Conservation (phyloP, 2,888 invertebrate genomes). For the Cheilosia urbana region DNA sequence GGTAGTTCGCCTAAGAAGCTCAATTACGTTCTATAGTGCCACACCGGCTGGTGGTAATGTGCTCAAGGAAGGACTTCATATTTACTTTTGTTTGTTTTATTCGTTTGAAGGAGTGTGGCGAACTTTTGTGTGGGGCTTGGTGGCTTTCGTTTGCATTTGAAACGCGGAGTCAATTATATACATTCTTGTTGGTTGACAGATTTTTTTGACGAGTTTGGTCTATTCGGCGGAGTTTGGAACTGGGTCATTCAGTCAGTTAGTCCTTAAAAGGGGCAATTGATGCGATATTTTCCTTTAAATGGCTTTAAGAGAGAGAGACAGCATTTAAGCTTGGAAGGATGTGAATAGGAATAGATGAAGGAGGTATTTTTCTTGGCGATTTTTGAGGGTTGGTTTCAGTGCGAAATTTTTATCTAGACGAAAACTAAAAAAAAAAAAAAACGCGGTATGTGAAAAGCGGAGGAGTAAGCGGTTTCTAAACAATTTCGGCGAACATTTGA, state of each 20-base stretch:
- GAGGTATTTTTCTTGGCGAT: too few relatives aligned
- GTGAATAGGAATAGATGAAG: too few relatives aligned
- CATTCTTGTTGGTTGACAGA: conserved; percentile 30
- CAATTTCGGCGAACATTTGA: too few relatives aligned
- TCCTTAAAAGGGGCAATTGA: not conserved
- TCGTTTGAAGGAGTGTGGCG: conserved; percentile 5
- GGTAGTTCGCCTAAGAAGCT: conserved; percentile 14
- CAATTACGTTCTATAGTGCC: conserved; percentile 45
- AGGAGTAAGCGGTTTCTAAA: too few relatives aligned
- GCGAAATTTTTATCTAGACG: too few relatives aligned
- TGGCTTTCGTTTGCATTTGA: not conserved
- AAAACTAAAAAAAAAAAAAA: too few relatives aligned
- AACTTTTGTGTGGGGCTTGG: not conserved
- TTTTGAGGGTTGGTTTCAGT: too few relatives aligned
- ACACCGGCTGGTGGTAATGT: conserved; percentile 65
- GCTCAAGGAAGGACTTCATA: conserved; percentile 64
- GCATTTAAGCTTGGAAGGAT: too few relatives aligned
- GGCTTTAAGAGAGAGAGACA: too few relatives aligned
- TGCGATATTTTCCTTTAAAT: not conserved
- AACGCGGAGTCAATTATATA: conserved; percentile 48
- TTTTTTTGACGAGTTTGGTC: conserved; percentile 13
- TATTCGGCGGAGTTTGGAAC: not conserved
- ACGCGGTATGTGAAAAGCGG: too few relatives aligned
- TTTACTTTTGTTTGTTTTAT: conserved; percentile 56
- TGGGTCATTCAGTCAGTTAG: not conserved